phyloP scores from a whole-genome alignment of 2,888 invertebrate species.

The Drosophila testacea region DNA sequence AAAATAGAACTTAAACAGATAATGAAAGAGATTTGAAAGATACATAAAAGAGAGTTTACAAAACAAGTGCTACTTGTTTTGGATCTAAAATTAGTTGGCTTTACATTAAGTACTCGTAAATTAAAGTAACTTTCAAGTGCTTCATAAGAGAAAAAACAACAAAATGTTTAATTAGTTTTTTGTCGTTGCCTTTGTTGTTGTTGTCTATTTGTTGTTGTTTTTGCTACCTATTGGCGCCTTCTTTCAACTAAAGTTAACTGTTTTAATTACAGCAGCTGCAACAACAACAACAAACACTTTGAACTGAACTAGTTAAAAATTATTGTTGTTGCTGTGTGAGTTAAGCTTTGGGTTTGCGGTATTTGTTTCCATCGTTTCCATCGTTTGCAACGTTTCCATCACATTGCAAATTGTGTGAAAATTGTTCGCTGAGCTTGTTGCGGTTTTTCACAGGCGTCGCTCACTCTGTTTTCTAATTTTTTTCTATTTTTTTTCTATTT shows the following conservation, averaged over 20 bases:
- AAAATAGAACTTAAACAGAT: too few species aligned
- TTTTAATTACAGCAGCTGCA: conserved; percentile 45
- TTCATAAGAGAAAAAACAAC: conserved; percentile 9
- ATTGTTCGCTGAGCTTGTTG: conserved; percentile 54
- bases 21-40: neutral
- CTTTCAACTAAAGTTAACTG: conserved; percentile 36
- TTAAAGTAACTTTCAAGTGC: neutral
- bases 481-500: conserved; percentile 8
- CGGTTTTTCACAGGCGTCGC: conserved; percentile 54
- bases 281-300: conserved; percentile 20
- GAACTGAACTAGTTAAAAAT: conserved; percentile 52
- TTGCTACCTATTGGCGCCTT: conserved; percentile 10
- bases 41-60: neutral
- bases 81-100: neutral
- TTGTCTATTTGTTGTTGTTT: conserved; percentile 3
- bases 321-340: conserved; percentile 26
- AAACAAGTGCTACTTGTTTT: neutral
- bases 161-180: conserved; percentile 47
- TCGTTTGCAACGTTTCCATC: conserved; percentile 44
- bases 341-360: conserved; percentile 37
- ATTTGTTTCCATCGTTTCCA: conserved; percentile 48
- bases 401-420: conserved; percentile 75
- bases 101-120: neutral
- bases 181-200: conserved; percentile 12
- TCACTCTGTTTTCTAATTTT: conserved; percentile 11